phyloP scores from a whole-genome alignment of 30 jellyfish, hydroid and myxozoan species.

The Morbakka virulenta region DNA sequence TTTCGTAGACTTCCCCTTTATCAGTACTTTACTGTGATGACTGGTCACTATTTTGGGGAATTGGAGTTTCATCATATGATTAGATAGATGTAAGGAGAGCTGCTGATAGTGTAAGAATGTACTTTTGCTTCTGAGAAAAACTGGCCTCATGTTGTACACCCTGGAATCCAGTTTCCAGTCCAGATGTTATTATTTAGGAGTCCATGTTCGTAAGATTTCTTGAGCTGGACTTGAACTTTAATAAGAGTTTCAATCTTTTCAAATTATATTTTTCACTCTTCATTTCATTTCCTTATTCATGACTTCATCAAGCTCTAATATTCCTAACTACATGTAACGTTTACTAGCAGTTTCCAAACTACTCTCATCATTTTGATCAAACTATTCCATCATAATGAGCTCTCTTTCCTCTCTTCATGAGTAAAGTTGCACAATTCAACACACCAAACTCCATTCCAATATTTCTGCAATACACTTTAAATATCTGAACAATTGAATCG shows the following conservation, averaged over 20 bases:
- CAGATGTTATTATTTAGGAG: no score
- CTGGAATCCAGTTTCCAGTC: no score
- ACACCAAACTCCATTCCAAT: constrained; percentile 29
- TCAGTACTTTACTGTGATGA: no score
- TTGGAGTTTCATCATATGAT: no score
- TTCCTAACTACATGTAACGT: not conserved
- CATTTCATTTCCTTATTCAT: no score
- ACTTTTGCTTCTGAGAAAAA: no score
- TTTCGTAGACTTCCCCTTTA: no score
- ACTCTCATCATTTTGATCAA: constrained; percentile 13
- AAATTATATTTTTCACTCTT: constrained; percentile 8
- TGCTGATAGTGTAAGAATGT: no score
- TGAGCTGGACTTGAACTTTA: constrained; percentile 10
- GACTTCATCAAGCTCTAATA: constrained; percentile 3
- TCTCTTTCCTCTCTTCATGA: constrained; percentile 36
- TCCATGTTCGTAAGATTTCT: not conserved
- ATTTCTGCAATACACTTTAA: constrained; percentile 17
- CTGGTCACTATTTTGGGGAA: no score
- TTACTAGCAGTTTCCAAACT: constrained; percentile 6
- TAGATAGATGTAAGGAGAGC: no score
- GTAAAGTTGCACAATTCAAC: no score
- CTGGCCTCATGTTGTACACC: no score
- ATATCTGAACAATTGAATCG: constrained; percentile 13
- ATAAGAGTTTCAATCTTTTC: not conserved
- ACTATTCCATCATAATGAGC: constrained; percentile 29